Evolutionary conservation across 2,113 vertebrate genomes (phyloP), one percentile per base, ranked within the genome.

Genomic region (Alaudala cheleensis): DNA sequence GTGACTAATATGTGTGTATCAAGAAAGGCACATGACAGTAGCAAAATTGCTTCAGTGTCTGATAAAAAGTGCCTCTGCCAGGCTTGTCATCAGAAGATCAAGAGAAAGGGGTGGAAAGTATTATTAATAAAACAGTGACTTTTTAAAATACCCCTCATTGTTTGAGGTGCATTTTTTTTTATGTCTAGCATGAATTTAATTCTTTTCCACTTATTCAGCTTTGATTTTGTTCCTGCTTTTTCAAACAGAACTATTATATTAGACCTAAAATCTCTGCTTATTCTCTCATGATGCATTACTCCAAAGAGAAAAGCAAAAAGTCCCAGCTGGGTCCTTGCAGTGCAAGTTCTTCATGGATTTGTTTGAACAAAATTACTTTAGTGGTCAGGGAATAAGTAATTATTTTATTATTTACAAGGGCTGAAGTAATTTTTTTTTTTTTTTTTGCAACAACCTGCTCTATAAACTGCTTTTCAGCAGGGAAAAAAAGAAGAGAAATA

Each of bases 21-120:
- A 96, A 97, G 97, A 97, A 95, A 97, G 96, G 96, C 97, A 95
- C 90, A 83, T 97, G 97, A 98, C 98, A 98, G 98, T 96, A 96
- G 93, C 92, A 96, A 95, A 97, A 98, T 97, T 95, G 96, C 95
- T 95, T 95, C 78, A 91, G 93, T 94, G 94, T 88, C 97, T 98
- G 97, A 98, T 96, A 96, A 97, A 97, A 95, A 95, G 78, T 77
- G 94, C 82, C 91, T 97, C 93, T 77, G 90, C 94, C 95, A 97
- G 93, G 96, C 92, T 89, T 98, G 97, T 97, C 98, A 97, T 66
- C 74, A 67, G 77, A 90, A 96, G 97, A 97, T 96, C 96, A 93
- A 56, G 77, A 49, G 31, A 96, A 67, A 64, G 82, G 97, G 95
- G 91, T 92, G 90, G 81, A 92, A 96, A 97, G 90, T 58, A 95